Evolutionary conservation across 2,113 vertebrate species (phyloP), one percentile per base, ranked within the genome.

Genomic region (Pantherophis guttatus): DNA sequence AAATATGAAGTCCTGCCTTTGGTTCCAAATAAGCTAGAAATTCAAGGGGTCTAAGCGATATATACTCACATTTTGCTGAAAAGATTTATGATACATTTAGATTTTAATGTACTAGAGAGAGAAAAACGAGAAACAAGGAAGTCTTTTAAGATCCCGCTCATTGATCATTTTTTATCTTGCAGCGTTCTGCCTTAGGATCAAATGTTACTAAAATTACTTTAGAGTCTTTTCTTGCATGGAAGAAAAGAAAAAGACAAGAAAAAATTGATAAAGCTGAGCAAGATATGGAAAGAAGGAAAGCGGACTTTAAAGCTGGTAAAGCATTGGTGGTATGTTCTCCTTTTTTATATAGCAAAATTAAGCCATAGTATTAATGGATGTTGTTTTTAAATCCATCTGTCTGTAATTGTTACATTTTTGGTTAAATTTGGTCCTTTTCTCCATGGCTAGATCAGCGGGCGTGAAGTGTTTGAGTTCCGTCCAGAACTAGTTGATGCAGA

Each of bases 181-280:
- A 99, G 99, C 98, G 99, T 93, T 97, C 98, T 88, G 99, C 99
- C 91, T 97, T 99, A 94, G 99, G 99, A 94, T 55, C 97, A 96
- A 98, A 99, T 24, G 99, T 99, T 96, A 99, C 99, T 90, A 99
- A 99, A 96, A 99, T 99, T 97, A 99, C 99, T 53, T 97, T 99
- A 98, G 99, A 99, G 95, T 99, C 99, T 90, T 99, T 99, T 96
- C 98, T 99, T 96, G 98, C 99, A 2, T 99, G 99, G 99, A 99
- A 99, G 96, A 99, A 99, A 97, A 98, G 98, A 96, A 99, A 99
- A 98, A 98, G 99, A 98, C 98, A 99, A 98, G 99, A 99, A 94
- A 99, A 99, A 96, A 98, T 99, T 86, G 97, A 98, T 91, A 99
- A 98, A 96, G 98, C 98, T 33, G 98, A 97, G 29, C 98, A 99